A percentile compares a stretch with the other conserved stretches of the same genome.
phyloP scores from a whole-genome alignment of 2,888 invertebrate genomes.

The Amblyjoppa proteus region DNA sequence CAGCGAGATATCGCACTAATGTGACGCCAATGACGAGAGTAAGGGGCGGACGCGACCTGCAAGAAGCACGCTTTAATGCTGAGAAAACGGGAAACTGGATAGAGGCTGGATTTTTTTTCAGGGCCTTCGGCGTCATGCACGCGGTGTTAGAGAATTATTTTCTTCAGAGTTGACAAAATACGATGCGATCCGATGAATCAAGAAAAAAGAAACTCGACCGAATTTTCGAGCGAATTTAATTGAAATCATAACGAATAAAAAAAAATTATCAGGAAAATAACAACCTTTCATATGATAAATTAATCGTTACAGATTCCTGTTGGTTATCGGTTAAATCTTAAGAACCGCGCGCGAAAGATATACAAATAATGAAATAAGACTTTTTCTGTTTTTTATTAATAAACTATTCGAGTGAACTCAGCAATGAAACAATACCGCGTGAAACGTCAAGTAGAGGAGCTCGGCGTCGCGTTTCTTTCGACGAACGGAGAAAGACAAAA shows the following conservation, averaged over 20 bases:
- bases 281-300: background rate
- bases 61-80: conserved; percentile 83
- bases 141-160: background rate
- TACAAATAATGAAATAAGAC: conserved; percentile 6
- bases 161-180: background rate
- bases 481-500: conserved; percentile 13
- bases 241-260: background rate
- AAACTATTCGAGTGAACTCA: conserved; percentile 36
- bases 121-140: conserved; percentile 52
- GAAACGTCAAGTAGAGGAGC: conserved; percentile 19
- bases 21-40: conserved; percentile 65
- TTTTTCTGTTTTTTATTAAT: background rate
- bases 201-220: background rate
- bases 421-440: conserved; percentile 41
- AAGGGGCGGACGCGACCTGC: conserved; percentile 80
- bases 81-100: conserved; percentile 71
- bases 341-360: background rate
- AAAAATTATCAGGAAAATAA: background rate
- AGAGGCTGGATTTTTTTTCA: conserved; percentile 38
- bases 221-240: conserved; percentile 4
- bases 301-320: background rate
- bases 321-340: background rate
- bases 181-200: background rate
- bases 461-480: conserved; percentile 35
- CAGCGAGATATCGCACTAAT: conserved; percentile 57